Percentiles rank a stretch among this genome's conserved stretches.
Evolutionary conservation across 2,113 vertebrate species (phyloP).

Genomic region (Hydrolagus affinis): DNA sequence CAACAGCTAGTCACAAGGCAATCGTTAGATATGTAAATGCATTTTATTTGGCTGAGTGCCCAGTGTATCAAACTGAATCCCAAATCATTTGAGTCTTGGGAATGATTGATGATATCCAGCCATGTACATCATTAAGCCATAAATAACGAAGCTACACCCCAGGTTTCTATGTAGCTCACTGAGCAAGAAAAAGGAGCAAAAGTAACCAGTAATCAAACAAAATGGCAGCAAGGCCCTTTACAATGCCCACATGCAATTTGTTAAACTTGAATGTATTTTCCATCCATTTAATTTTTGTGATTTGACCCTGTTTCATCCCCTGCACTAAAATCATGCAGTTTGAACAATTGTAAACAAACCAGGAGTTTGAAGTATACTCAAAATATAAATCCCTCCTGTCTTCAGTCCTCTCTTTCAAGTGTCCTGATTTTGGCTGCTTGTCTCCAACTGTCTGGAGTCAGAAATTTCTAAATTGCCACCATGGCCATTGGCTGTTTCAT

Average conservation of each 20-base stretch:
- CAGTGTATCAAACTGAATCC: slow-evolving; percentile 18
- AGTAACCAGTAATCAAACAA: neutral
- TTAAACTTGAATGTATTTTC: slow-evolving; percentile 8
- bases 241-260: neutral
- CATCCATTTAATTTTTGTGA: slow-evolving; percentile 7
- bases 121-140: slow-evolving; percentile 21
- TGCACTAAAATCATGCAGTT: neutral
- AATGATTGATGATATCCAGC: slow-evolving; percentile 6
- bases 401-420: no score
- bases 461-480: no score
- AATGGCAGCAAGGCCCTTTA: slow-evolving; percentile 6
- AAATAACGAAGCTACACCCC: slow-evolving; percentile 1
- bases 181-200: neutral
- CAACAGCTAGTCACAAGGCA: neutral
- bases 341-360: no score
- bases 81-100: slow-evolving; percentile 10
- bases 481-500: no score
- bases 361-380: no score
- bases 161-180: neutral
- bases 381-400: no score
- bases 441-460: no score
- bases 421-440: no score
- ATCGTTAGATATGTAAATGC: slow-evolving; percentile 31
- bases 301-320: neutral
- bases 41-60: slow-evolving; percentile 31